A percentile compares a stretch with the other conserved stretches of the same genome.
phyloP scores from a whole-genome alignment of 2,888 invertebrate species.

The Isoperla grammatica region DNA sequence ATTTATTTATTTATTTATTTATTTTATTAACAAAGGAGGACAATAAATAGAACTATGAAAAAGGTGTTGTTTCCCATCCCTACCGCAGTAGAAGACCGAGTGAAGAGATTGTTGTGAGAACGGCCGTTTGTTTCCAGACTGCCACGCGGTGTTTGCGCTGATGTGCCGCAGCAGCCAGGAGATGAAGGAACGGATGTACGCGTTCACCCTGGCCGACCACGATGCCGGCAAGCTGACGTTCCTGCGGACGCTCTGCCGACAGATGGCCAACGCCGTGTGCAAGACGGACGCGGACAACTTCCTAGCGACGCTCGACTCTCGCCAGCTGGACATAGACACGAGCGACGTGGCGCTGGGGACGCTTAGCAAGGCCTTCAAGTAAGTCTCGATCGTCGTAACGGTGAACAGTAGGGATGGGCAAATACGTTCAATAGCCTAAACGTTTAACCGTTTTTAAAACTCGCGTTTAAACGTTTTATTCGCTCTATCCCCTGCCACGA shows the following conservation, averaged over 20 bases:
- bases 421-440: no score
- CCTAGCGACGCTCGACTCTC: conserved; percentile 68
- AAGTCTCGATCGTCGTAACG: conserved; percentile 41
- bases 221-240: conserved; percentile 76
- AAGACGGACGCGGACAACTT: conserved; percentile 87
- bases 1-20: no score
- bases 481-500: no score
- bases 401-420: no score
- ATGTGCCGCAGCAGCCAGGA: conserved; percentile 83
- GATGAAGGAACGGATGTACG: conserved; percentile 79
- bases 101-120: no score
- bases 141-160: conserved; percentile 84
- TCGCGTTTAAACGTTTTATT: no score
- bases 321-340: conserved; percentile 81
- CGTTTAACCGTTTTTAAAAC: no score
- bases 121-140: no score
- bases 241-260: conserved; percentile 76
- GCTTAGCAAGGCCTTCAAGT: conserved; percentile 84
- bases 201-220: conserved; percentile 80
- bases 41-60: no score
- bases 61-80: no score
- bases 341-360: conserved; percentile 82
- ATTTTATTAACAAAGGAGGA: no score
- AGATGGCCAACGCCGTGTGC: conserved; percentile 89
- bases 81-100: no score